Conservation (phyloP, 2,113 vertebrate species). For the Dissostichus mawsoni region DNA sequence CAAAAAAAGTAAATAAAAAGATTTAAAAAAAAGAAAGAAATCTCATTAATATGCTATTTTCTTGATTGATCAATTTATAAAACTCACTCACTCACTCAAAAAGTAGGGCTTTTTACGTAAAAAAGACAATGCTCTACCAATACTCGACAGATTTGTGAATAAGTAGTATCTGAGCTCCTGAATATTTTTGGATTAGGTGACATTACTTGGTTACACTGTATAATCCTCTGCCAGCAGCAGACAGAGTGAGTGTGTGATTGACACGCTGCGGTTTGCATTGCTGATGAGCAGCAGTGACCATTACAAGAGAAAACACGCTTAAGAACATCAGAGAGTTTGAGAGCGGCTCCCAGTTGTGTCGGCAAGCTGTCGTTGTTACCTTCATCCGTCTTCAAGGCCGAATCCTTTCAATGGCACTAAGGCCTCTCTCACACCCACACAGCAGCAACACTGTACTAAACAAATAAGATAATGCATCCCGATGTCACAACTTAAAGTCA, state of each 20-base stretch:
- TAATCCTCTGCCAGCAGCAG: slow-evolving; percentile 22
- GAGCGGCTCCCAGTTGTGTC: slow-evolving; percentile 42
- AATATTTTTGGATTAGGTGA: slow-evolving; percentile 25
- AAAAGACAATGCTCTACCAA: too few relatives aligned
- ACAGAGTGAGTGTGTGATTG: slow-evolving; percentile 1
- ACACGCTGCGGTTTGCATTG: slow-evolving; percentile 28
- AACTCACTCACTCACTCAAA: too few relatives aligned
- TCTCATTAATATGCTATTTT: background rate
- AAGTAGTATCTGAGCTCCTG: slow-evolving; percentile 20
- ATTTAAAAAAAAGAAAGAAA: background rate
- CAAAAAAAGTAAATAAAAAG: too few relatives aligned
- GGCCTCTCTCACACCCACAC: slow-evolving; percentile 8
- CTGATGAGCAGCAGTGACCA: slow-evolving; percentile 43
- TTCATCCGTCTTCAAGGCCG: slow-evolving; percentile 39
- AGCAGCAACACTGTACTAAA: background rate
- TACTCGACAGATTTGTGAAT: slow-evolving; percentile 15
- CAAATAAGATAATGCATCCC: background rate
- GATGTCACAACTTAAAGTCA: slow-evolving; percentile 17
- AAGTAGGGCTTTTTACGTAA: too few relatives aligned
- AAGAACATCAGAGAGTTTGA: slow-evolving; percentile 32
- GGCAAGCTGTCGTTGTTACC: slow-evolving; percentile 41
- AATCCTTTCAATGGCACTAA: slow-evolving; percentile 28
- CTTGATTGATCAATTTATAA: too few relatives aligned
- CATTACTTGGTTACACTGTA: background rate
- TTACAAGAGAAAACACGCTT: slow-evolving; percentile 35